These are phyloP conservation scores for Lissocephala sabroskyi DNA, from an alignment of 2,888 invertebrate species.

Conservation along the genomic window DNA sequence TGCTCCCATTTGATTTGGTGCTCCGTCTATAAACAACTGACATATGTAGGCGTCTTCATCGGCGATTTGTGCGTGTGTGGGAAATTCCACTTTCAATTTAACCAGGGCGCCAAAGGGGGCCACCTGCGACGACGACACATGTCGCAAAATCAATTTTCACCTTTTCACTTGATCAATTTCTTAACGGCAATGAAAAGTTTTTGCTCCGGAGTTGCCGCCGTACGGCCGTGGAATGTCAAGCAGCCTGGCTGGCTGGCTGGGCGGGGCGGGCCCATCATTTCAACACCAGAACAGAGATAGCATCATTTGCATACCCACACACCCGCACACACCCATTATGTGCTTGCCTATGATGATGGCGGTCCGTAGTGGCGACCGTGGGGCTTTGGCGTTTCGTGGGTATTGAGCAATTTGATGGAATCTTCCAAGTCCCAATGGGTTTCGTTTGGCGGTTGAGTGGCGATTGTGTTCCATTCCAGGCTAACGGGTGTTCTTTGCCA, in stretches of 20 bases:
- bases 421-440: too few relatives aligned
- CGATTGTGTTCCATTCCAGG: too few relatives aligned
- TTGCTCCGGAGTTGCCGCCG: constrained; percentile 29
- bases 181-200: constrained; percentile 61
- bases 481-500: too few relatives aligned
- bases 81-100: too few relatives aligned
- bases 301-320: constrained; percentile 53
- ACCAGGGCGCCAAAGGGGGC: too few relatives aligned
- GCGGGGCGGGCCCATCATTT: too few relatives aligned
- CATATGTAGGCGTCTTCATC: constrained; percentile 25
- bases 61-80: too few relatives aligned
- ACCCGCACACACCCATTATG: constrained; percentile 14
- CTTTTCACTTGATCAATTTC: constrained; percentile 65
- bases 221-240: constrained; percentile 45
- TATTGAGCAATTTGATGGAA: too few relatives aligned
- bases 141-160: constrained; percentile 65
- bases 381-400: too few relatives aligned
- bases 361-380: too few relatives aligned
- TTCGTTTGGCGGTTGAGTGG: too few relatives aligned
- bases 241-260: constrained; percentile 8
- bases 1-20: too few relatives aligned
- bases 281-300: constrained; percentile 36
- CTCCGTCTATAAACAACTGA: constrained; percentile 43
- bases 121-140: constrained; percentile 40
- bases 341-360: constrained; percentile 5